A percentile compares a stretch with the other conserved stretches of the same genome.
Conservation (phyloP, 2,113 vertebrate genomes). For the Bettongia penicillata region DNA sequence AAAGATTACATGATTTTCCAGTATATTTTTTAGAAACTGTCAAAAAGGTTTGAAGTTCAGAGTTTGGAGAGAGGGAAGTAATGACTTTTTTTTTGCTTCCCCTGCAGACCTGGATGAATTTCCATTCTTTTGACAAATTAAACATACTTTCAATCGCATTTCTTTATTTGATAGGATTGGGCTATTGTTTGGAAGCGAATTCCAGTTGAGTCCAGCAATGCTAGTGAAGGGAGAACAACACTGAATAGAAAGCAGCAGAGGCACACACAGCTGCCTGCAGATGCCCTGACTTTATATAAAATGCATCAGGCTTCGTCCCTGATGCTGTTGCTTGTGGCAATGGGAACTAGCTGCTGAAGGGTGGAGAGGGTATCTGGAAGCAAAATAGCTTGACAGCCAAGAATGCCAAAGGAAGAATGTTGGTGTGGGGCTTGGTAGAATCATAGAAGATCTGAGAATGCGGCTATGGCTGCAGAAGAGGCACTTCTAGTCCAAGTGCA, state of each 20-base stretch:
- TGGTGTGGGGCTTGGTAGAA: not conserved
- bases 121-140: conserved; percentile 25
- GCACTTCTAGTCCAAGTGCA: not conserved
- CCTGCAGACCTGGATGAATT: conserved; percentile 7
- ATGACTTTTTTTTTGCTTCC: not conserved
- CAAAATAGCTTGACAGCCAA: not conserved
- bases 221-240: not conserved
- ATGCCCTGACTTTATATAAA: not conserved
- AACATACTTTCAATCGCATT: conserved; percentile 14
- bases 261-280: not conserved
- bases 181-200: not conserved
- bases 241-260: not conserved
- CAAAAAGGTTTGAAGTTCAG: not conserved
- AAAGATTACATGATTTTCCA: not conserved
- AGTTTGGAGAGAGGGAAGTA: not conserved
- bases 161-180: not conserved
- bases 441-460: not conserved
- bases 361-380: not conserved
- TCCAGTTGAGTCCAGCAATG: not conserved
- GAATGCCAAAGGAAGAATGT: not conserved
- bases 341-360: not conserved
- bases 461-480: not conserved
- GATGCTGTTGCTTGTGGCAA: not conserved
- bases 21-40: conserved; percentile 39
- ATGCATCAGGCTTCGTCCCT: not conserved